These are phyloP conservation scores for Enteromius radiatus DNA, from an alignment of 2,797 vertebrate species.

Conservation along the genomic window DNA sequence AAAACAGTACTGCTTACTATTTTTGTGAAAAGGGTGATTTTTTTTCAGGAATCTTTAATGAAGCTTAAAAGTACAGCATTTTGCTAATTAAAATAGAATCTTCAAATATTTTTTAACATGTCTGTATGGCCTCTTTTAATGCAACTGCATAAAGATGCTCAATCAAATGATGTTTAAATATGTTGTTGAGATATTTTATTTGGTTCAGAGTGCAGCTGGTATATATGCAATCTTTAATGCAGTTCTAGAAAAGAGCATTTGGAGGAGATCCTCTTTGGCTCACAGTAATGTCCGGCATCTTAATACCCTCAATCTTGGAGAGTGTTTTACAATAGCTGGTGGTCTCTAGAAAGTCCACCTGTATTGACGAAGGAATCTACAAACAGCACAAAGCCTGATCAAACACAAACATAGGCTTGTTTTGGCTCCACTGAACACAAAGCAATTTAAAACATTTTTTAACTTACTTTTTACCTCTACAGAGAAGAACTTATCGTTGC, in stretches of 20 bases:
- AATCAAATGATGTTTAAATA: background rate
- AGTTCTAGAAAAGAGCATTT: background rate
- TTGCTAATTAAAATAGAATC: no score
- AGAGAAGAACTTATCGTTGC: background rate
- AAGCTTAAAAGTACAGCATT: no score
- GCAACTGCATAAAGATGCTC: background rate
- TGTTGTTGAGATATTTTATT: background rate
- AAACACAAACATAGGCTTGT: conserved; percentile 25
- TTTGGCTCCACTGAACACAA: conserved; percentile 3
- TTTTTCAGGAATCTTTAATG: no score
- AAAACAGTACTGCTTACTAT: background rate
- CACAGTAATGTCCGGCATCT: conserved; percentile 23
- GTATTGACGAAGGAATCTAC: conserved; percentile 4
- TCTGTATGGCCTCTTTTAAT: no score
- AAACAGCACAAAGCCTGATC: conserved; percentile 32
- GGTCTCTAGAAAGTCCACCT: conserved; percentile 13
- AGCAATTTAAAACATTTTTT: background rate
- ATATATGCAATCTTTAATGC: background rate
- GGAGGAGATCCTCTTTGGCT: conserved; percentile 25
- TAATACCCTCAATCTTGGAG: conserved; percentile 17
- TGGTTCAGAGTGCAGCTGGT: background rate
- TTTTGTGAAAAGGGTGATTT: background rate
- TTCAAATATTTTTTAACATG: no score
- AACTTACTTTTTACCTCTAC: background rate
- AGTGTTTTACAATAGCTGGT: background rate